Conservation (phyloP, 2,113 vertebrate genomes). For the Bufo bufo region DNA sequence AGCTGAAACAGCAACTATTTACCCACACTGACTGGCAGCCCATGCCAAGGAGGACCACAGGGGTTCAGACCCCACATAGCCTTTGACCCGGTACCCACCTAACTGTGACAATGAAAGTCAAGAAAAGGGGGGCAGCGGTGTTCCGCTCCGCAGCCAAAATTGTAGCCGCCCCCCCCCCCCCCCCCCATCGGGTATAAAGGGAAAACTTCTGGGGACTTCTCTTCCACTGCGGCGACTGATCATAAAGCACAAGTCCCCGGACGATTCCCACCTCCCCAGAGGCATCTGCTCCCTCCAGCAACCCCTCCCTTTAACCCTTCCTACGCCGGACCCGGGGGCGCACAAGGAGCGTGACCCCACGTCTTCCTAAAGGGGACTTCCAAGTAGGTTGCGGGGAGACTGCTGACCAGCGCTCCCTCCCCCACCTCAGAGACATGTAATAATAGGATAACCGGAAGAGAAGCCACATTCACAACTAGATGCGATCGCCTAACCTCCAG, state of each 20-base stretch:
- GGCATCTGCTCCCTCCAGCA: conserved; percentile 26
- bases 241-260: conserved; percentile 27
- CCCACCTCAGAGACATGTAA: neutral
- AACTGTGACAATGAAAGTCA: too few relatives aligned
- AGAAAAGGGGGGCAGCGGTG: too few relatives aligned
- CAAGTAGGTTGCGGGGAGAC: conserved; percentile 49
- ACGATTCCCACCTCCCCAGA: conserved; percentile 35
- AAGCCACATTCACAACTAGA: neutral
- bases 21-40: neutral
- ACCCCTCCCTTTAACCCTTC: conserved; percentile 16
- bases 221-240: neutral
- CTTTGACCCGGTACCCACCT: neutral
- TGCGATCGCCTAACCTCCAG: conserved; percentile 1
- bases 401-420: neutral
- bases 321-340: neutral
- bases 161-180: neutral
- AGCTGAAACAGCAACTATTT: neutral
- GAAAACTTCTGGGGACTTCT: conserved; percentile 4
- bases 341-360: neutral
- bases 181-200: neutral
- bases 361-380: conserved; percentile 53
- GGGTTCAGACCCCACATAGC: conserved; percentile 4
- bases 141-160: neutral
- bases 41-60: too few relatives aligned
- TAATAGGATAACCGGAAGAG: conserved; percentile 47